Evolutionary conservation across 2,113 vertebrate species (phyloP).

Genomic region (Chloropsis hardwickii): DNA sequence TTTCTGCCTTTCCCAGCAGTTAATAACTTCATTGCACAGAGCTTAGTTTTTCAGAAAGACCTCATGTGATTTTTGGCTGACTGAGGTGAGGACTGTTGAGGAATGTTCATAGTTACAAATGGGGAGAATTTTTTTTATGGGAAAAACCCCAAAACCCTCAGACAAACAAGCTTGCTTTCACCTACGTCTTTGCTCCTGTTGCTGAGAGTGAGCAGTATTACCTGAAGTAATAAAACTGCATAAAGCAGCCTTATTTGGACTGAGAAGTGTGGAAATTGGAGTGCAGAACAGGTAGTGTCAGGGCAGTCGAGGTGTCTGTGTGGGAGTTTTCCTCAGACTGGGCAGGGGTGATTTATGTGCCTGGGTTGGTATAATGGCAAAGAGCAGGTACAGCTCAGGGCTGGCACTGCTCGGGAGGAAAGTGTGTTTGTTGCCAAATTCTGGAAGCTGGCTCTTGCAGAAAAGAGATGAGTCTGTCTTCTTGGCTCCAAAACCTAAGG

Average conservation of each 20-base stretch:
- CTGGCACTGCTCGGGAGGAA: not conserved
- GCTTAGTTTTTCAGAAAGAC: constrained; percentile 8
- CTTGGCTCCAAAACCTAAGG: not conserved
- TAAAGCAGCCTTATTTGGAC: not conserved
- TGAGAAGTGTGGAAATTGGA: not conserved
- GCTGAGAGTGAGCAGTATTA: not conserved
- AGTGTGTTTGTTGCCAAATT: not conserved
- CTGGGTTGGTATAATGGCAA: not conserved
- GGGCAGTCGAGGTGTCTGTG: not conserved
- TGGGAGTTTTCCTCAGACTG: not conserved
- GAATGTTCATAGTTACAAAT: not conserved
- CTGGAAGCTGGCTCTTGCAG: not conserved
- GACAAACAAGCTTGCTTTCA: constrained; percentile 5
- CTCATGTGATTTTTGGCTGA: constrained; percentile 43
- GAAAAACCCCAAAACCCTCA: not conserved
- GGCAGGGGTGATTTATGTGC: not conserved
- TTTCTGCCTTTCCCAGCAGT: constrained; percentile 33
- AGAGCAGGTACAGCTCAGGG: not conserved
- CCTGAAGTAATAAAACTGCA: not conserved
- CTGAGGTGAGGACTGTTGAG: not conserved
- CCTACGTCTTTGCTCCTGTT: not conserved
- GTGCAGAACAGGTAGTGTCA: not conserved
- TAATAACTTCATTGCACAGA: constrained; percentile 23
- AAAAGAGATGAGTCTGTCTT: not conserved
- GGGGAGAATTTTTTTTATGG: not conserved